Percentiles rank a stretch among this genome's conserved stretches.
These are phyloP conservation scores for Cryptus armator DNA, from an alignment of 2,888 invertebrate species.

Conservation along the genomic window DNA sequence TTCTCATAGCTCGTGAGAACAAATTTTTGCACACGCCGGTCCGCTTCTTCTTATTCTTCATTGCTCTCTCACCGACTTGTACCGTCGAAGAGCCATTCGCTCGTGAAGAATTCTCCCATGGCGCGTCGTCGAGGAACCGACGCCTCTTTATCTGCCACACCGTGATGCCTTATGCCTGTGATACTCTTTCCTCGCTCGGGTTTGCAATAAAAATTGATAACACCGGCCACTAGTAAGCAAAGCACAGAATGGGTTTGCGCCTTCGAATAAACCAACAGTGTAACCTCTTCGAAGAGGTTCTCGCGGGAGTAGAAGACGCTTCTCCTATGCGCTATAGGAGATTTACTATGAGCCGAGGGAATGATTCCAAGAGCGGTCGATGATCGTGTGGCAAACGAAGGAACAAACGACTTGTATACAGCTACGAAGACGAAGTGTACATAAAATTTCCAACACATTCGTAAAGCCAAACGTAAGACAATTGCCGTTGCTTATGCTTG, in stretches of 20 bases:
- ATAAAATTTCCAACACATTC: conserved; percentile 62
- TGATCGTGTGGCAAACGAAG: conserved; percentile 66
- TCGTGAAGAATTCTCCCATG: conserved; percentile 50
- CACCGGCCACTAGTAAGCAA: conserved; percentile 78
- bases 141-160: conserved; percentile 33
- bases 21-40: conserved; percentile 46
- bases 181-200: not conserved
- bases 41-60: conserved; percentile 14
- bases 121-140: conserved; percentile 52
- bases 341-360: conserved; percentile 56
- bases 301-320: not conserved
- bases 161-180: not conserved
- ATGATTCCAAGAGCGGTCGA: conserved; percentile 58
- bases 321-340: conserved; percentile 38
- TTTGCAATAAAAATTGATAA: conserved; percentile 68
- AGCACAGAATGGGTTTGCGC: conserved; percentile 72
- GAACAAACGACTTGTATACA: conserved; percentile 66
- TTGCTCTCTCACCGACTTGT: not conserved
- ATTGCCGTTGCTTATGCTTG: conserved; percentile 47
- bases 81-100: not conserved
- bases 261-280: not conserved
- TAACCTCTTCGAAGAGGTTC: not conserved
- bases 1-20: conserved; percentile 45
- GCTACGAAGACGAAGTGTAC: conserved; percentile 67
- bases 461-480: conserved; percentile 53